Evolutionary conservation across 1,140 invertebrate genomes (phyloP).

Genomic region (Tetramorium parvispinum): DNA sequence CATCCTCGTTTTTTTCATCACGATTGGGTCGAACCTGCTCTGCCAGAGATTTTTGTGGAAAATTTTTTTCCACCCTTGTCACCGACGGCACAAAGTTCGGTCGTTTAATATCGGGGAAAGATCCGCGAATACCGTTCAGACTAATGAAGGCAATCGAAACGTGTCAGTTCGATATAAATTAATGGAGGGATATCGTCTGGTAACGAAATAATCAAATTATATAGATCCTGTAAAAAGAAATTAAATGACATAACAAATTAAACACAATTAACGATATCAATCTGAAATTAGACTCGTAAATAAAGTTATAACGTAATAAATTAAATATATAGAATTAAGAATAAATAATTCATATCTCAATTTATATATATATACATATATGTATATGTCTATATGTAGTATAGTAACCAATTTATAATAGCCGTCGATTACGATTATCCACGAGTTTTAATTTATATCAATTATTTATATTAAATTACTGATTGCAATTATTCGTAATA

Average conservation of each 20-base stretch:
- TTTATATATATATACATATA: neutral
- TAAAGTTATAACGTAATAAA: constrained; percentile 10
- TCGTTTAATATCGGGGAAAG: constrained; percentile 28
- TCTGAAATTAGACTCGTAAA: constrained; percentile 1
- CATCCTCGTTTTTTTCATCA: constrained; percentile 12
- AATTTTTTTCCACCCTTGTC: constrained; percentile 26
- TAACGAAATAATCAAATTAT: constrained; percentile 2
- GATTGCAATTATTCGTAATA: constrained; percentile 7
- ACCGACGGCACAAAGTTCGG: constrained; percentile 17
- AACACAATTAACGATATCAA: neutral
- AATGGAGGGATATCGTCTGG: neutral
- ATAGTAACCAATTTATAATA: constrained; percentile 8
- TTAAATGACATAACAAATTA: neutral
- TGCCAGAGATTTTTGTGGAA: neutral
- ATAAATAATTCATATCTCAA: neutral
- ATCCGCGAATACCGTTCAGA: neutral
- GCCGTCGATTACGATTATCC: neutral
- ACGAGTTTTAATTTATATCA: constrained; percentile 14
- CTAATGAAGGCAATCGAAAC: constrained; percentile 25
- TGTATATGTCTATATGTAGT: too few species aligned
- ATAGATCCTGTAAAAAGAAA: neutral
- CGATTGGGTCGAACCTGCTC: neutral
- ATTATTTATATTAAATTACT: constrained; percentile 24
- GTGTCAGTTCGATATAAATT: constrained; percentile 23
- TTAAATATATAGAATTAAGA: neutral